Percentiles rank a stretch among this genome's conserved stretches.
Evolutionary conservation across 2,113 vertebrate genomes (phyloP).

Genomic region (Heterocephalus glaber): DNA sequence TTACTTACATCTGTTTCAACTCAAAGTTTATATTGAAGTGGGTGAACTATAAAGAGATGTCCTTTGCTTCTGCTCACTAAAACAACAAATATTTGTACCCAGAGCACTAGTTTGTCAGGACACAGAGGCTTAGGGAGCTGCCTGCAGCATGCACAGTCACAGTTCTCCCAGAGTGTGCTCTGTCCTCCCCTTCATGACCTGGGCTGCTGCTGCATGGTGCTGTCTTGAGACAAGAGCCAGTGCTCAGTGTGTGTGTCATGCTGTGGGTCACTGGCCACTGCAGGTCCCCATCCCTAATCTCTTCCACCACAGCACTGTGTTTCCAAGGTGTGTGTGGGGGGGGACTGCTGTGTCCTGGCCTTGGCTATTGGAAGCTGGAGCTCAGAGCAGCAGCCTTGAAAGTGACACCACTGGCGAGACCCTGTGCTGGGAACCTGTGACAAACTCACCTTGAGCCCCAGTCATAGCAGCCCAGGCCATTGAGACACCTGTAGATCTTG

Average conservation of each 20-base stretch:
- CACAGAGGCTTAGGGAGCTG: no score
- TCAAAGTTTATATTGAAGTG: background rate
- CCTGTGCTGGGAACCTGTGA: background rate
- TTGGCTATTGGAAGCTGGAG: background rate
- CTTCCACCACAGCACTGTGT: background rate
- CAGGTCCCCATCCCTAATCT: background rate
- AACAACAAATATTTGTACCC: background rate
- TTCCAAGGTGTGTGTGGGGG: background rate
- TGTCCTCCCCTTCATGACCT: background rate
- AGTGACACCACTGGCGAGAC: no score
- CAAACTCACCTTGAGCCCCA: background rate
- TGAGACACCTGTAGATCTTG: background rate
- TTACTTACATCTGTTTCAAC: background rate
- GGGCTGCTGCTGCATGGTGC: background rate
- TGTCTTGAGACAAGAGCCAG: no score
- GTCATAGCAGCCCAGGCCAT: background rate
- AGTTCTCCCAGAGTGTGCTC: background rate
- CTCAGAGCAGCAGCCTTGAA: background rate
- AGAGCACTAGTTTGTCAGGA: background rate
- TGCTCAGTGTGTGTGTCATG: no score
- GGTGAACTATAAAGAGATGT: background rate
- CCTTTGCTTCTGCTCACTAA: background rate
- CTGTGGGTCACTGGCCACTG: background rate
- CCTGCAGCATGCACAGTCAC: no score
- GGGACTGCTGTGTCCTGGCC: background rate